Conservation (phyloP, 1,140 invertebrate species). For the Macrostomum lignano region DNA sequence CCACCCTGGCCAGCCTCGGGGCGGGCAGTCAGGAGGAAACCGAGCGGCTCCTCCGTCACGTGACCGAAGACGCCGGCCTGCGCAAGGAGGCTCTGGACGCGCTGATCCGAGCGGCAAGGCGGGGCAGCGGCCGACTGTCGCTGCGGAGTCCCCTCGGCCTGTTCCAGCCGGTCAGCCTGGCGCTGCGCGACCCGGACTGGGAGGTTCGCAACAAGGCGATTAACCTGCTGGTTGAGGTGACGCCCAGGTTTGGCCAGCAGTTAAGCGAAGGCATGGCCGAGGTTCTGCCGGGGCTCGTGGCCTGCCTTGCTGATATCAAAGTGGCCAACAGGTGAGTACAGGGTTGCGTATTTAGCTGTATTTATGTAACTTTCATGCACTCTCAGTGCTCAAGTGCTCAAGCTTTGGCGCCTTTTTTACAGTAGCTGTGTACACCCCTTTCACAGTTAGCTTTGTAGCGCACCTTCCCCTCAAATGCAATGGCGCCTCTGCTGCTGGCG, state of each 20-base stretch:
- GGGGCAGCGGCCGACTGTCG: slow-evolving; percentile 19
- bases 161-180: slow-evolving; percentile 16
- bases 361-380: no score
- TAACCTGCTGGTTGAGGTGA: slow-evolving; percentile 19
- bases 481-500: no score
- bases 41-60: no score
- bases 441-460: no score
- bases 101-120: slow-evolving; percentile 15
- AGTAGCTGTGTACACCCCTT: no score
- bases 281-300: slow-evolving; percentile 17
- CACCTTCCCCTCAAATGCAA: no score
- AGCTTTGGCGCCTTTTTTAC: no score
- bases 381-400: no score
- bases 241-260: slow-evolving; percentile 19
- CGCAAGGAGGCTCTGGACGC: slow-evolving; percentile 20
- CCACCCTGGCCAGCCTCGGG: no score
- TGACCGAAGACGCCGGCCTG: no score
- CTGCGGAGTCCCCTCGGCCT: slow-evolving; percentile 17
- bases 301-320: slow-evolving; percentile 21
- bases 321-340: slow-evolving; percentile 16
- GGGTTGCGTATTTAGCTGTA: no score
- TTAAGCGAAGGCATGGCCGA: slow-evolving; percentile 19
- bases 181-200: slow-evolving; percentile 18
- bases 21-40: no score
- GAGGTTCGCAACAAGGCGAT: slow-evolving; percentile 22